Conservation (phyloP, 1,140 invertebrate genomes). For the Calephelis virginiensis region DNA sequence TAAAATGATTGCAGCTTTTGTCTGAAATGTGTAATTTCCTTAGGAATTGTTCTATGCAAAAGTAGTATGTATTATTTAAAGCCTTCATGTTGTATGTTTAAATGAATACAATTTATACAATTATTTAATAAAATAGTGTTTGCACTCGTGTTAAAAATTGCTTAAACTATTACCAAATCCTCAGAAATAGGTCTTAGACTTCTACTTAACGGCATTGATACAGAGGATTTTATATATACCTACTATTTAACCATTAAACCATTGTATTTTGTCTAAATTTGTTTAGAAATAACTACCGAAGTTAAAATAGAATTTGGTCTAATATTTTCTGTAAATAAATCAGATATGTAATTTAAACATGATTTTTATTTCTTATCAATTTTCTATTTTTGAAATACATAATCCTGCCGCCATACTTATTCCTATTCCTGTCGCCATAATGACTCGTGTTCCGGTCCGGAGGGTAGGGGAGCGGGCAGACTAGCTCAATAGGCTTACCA, state of each 20-base stretch:
- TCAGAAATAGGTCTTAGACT: constrained; percentile 13
- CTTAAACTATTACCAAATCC: constrained; percentile 38
- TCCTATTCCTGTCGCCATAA: too few relatives aligned
- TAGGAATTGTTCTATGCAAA: constrained; percentile 36
- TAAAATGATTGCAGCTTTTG: too few relatives aligned
- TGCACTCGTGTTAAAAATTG: constrained; percentile 57
- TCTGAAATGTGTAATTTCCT: constrained; percentile 48
- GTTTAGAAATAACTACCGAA: constrained; percentile 67
- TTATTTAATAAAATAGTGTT: constrained; percentile 58
- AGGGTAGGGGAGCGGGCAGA: too few relatives aligned
- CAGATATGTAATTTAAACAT: constrained; percentile 65
- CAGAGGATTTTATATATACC: constrained; percentile 47
- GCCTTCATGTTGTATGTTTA: constrained; percentile 63
- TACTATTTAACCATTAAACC: constrained; percentile 52
- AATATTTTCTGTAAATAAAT: constrained; percentile 77
- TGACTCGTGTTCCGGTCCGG: too few relatives aligned
- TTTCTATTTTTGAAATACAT: neutral
- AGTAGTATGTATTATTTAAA: constrained; percentile 46
- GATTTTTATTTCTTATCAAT: constrained; percentile 40
- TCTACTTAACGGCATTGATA: constrained; percentile 9
- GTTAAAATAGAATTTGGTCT: constrained; percentile 69
- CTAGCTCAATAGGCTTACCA: too few relatives aligned
- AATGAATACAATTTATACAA: constrained; percentile 55
- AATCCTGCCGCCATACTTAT: too few relatives aligned
- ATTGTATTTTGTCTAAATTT: constrained; percentile 68